phyloP scores from a whole-genome alignment of 2,113 vertebrate species.

The Cheirogaleus medius region DNA sequence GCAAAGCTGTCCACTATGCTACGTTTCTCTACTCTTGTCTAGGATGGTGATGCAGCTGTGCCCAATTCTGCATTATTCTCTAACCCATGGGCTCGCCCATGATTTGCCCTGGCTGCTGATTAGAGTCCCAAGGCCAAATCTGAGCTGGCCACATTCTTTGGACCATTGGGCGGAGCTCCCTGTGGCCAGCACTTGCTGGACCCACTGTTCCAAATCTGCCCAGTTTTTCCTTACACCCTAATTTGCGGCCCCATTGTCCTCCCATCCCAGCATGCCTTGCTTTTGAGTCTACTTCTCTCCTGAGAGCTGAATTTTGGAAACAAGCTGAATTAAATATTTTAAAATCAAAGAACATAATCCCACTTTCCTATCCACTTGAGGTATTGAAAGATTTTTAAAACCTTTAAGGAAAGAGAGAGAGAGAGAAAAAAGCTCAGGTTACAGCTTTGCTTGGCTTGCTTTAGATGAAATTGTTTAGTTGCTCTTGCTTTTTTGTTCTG shows the following conservation, averaged over 20 bases:
- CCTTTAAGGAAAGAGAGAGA: neutral
- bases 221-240: neutral
- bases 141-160: neutral
- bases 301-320: neutral
- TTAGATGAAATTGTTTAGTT: neutral
- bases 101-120: neutral
- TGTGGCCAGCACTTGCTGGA: neutral
- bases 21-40: neutral
- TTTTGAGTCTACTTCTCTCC: neutral
- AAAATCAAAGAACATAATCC: neutral
- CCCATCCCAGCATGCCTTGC: neutral
- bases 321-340: neutral
- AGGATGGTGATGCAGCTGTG: neutral
- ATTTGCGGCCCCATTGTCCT: neutral
- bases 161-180: neutral
- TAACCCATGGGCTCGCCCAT: neutral
- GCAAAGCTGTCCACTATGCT: neutral
- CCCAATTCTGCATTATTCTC: neutral
- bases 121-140: neutral
- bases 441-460: neutral
- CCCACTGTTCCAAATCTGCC: neutral
- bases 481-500: neutral
- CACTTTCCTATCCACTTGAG: neutral
- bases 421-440: neutral
- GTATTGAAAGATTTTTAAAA: neutral